These are phyloP conservation scores for Monodelphis domestica DNA, from an alignment of 2,797 vertebrate species.

Conservation along the genomic window DNA sequence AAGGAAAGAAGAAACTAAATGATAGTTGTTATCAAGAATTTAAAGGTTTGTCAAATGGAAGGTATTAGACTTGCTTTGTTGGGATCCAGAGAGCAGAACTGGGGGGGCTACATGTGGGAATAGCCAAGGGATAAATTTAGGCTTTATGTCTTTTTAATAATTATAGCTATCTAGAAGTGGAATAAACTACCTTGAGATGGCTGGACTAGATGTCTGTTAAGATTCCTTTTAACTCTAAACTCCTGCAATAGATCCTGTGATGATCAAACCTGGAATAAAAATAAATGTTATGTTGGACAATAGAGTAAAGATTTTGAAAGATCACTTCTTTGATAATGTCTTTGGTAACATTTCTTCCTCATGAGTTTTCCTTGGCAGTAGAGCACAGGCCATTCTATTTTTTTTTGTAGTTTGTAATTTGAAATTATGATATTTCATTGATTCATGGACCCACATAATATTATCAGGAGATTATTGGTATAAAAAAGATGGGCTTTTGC, in stretches of 20 bases:
- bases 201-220: background rate
- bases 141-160: background rate
- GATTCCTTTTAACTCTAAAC: background rate
- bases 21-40: background rate
- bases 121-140: background rate
- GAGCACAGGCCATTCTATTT: background rate
- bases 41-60: slow-evolving; percentile 11
- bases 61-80: background rate
- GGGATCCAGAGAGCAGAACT: background rate
- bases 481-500: background rate
- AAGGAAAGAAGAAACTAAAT: background rate
- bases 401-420: background rate
- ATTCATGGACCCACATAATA: background rate
- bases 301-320: background rate
- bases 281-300: background rate
- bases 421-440: background rate
- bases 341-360: background rate
- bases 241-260: background rate
- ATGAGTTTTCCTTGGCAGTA: background rate
- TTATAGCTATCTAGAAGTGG: background rate
- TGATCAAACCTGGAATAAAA: background rate
- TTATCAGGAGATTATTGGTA: background rate
- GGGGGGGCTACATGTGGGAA: background rate
- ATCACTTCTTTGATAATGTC: background rate
- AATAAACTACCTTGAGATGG: background rate